Percentiles rank a stretch among this genome's conserved stretches.
Conservation (phyloP, 2,888 invertebrate species). For the Tolmerus cingulatus region DNA sequence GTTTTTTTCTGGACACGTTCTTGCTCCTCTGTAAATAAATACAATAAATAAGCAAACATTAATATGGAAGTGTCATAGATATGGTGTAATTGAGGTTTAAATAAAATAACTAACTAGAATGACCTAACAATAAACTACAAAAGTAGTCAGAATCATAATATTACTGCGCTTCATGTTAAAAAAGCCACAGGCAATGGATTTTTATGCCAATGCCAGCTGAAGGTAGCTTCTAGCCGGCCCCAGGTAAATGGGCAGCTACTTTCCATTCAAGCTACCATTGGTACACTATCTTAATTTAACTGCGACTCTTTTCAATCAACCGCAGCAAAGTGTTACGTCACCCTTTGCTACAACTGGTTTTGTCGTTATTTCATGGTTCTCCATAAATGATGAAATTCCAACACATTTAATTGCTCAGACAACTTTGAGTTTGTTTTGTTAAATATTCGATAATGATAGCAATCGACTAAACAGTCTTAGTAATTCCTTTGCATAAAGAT, state of each 20-base stretch:
- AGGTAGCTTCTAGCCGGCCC: background rate
- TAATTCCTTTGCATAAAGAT: background rate
- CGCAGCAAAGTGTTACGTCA: background rate
- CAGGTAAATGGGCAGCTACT: background rate
- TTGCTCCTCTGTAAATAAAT: constrained; percentile 93
- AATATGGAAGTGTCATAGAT: background rate
- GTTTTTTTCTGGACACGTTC: constrained; percentile 99
- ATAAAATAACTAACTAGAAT: background rate
- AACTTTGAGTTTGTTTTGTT: background rate
- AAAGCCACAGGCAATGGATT: background rate
- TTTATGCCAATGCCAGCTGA: background rate
- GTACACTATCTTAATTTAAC: background rate
- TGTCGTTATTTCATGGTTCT: background rate
- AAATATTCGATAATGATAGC: background rate
- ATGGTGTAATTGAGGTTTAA: background rate
- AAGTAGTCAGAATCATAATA: background rate
- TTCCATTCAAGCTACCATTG: background rate
- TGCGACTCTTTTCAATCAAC: constrained; percentile 1
- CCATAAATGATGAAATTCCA: background rate
- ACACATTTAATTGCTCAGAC: background rate
- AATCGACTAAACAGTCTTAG: constrained; percentile 15
- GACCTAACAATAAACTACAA: background rate
- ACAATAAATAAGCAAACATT: constrained; percentile 50
- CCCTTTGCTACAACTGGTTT: background rate
- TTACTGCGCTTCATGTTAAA: background rate